A percentile compares a stretch with the other conserved stretches of the same genome.
These are phyloP conservation scores for Heliothis virescens DNA, from an alignment of 1,140 invertebrate species.

Conservation along the genomic window DNA sequence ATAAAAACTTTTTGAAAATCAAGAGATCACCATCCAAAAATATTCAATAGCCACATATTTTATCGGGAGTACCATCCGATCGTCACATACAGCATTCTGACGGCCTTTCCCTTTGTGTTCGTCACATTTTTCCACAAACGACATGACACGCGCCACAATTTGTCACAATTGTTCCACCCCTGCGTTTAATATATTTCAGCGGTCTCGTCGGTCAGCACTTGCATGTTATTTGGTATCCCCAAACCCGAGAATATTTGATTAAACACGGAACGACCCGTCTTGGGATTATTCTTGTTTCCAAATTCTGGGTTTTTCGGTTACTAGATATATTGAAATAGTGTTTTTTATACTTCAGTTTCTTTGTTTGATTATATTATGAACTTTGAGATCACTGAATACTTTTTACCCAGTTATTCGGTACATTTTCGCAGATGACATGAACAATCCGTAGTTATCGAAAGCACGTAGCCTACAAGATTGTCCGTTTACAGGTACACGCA, in stretches of 20 bases:
- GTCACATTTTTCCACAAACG: conserved; percentile 34
- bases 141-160: conserved; percentile 34
- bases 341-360: too few relatives aligned
- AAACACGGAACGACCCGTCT: conserved; percentile 11
- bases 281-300: conserved; percentile 1
- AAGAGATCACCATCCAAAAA: not conserved
- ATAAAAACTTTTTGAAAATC: too few relatives aligned
- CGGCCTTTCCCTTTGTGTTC: conserved; percentile 7
- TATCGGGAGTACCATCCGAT: not conserved
- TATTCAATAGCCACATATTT: not conserved
- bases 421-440: too few relatives aligned
- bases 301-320: not conserved
- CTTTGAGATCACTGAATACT: too few relatives aligned
- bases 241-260: conserved; percentile 23
- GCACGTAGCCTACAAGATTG: too few relatives aligned
- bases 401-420: too few relatives aligned
- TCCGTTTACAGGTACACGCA: too few relatives aligned
- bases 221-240: conserved; percentile 24
- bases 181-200: conserved; percentile 41
- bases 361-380: not conserved
- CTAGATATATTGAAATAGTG: not conserved
- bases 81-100: conserved; percentile 14
- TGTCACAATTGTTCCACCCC: conserved; percentile 43
- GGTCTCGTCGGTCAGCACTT: conserved; percentile 26
- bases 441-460: too few relatives aligned